Base-by-base conservation (phyloP, 2,797 vertebrate species). In the Coilia nasus region DNA sequence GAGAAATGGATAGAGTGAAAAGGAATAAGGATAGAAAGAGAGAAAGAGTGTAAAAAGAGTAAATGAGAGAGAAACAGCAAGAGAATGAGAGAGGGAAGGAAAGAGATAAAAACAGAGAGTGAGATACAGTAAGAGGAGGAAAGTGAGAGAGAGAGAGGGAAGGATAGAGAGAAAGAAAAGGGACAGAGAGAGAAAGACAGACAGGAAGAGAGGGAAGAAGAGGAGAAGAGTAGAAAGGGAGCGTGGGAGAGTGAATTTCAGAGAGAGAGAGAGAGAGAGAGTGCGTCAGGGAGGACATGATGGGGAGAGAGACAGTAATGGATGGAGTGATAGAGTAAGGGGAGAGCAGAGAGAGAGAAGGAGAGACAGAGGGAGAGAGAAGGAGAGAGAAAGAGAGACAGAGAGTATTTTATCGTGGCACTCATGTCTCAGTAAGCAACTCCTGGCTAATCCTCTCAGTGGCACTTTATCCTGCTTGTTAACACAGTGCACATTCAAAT, bases 401-500 rank as follows among this genome's bases (percentile, higher is more conserved):
- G 21, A 23, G 59, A 21, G 83, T 81, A 25, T 67, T 62, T 84
- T 82, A 83, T 56, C 80, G 83, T 84, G 75, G 54, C 85, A 81
- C 86, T 89, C 88, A 35, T 88, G 84, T 57, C 85, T 84, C 85
- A 81, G 82, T 84, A 81, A 71, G 84, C 75, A 87, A 82, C 87
- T 31, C 62, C 82, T 84, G 82, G 81, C 85, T 89, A 91, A 92
- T 92, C 90, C 88, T 46, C 64, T 87, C 83, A 88, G 87, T 90
- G 88, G 85, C 85, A 89, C 71, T 90, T 35, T 88, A 89, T 91
- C 88, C 87, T 71, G 75, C 87, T 88, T 90, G 91, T 89, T 91
- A 90, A 90, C 89, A 83, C 89, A 83, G 89, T 90, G 84, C 87
- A 90, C 87, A 92, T 90, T 91, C 82, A 90, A 90, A 90, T 91